These are phyloP conservation scores for Thymelicus acteon DNA, from an alignment of 2,888 invertebrate genomes.

Conservation along the genomic window DNA sequence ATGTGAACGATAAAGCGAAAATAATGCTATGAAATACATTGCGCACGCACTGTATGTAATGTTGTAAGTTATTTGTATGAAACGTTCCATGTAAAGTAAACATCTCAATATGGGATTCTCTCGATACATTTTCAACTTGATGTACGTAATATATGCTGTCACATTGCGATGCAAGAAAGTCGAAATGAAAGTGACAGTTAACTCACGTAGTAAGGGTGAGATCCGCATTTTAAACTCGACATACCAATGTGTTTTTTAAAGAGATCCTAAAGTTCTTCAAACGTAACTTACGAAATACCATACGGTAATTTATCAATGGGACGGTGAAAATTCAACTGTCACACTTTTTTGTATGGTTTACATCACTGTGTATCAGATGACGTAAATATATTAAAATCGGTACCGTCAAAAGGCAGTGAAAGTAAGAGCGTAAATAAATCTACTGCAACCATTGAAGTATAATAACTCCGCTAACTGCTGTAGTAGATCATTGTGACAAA, in stretches of 20 bases:
- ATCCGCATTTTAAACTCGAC: conserved; percentile 52
- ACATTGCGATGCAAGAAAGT: conserved; percentile 39
- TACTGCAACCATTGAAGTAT: conserved; percentile 42
- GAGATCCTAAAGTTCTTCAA: conserved; percentile 5
- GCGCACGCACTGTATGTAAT: background rate
- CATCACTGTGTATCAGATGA: conserved; percentile 41
- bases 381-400: conserved; percentile 40
- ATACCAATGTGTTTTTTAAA: conserved; percentile 18
- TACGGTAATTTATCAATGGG: background rate
- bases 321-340: conserved; percentile 26
- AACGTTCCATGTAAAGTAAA: conserved; percentile 1
- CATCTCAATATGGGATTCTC: conserved; percentile 2
- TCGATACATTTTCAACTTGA: conserved; percentile 38
- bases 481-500: conserved; percentile 58
- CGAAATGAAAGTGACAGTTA: conserved; percentile 40
- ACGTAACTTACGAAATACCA: conserved; percentile 7
- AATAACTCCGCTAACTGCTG: conserved; percentile 65
- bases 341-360: conserved; percentile 36
- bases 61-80: background rate
- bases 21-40: background rate
- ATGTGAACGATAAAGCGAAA: background rate
- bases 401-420: conserved; percentile 63
- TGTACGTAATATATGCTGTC: conserved; percentile 56
- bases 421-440: conserved; percentile 72
- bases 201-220: conserved; percentile 51